Base-by-base conservation (phyloP, 2,113 vertebrate species). In the Elachura formosa region DNA sequence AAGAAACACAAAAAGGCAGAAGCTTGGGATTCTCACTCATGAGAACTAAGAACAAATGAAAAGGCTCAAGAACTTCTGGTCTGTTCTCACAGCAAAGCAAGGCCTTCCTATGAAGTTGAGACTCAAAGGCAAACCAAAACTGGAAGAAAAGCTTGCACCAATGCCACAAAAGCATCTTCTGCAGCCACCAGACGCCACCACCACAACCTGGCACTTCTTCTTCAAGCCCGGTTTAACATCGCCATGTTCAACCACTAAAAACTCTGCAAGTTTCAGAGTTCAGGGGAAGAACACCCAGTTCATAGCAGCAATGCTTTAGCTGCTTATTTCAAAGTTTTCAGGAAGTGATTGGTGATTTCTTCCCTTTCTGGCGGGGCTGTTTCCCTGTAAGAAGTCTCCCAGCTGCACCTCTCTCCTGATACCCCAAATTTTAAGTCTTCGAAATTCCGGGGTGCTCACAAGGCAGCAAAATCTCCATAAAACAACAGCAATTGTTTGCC, bases 401-500 rank as follows among this genome's bases (percentile, higher is more conserved):
- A 40, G 45, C 29, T 76, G 20, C 73, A 75, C 10, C 24, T 43
- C 56, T 49, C 23, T 41, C 36, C 31, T 7, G 5, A 71, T 22
- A 85, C 33, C 10, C 40, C 34, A 18, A 40, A 20, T 77, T 90
- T 77, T 22, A 80, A 73, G 58, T 31, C 82, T 88, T 84, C 55
- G 93, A 94, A 73, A 80, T 84, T 28, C 48, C 25, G 4, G 1
- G 16, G 36, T 88, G 71, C 26, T 90, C 88, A 29, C 40, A 68
- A 75, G 6, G 40, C 69, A 67, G 51, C 29, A 67, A 78, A 87
- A 75, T 48, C 36, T 17, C 83, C 63, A 24, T 48, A 52, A 67
- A 84, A 85, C 87, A 96, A 41, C 68, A 82, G 76, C 89, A 91
- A 90, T 87, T 79, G 77, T 91, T 89, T 62, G 36, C 29, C 52